phyloP scores from a whole-genome alignment of 2,888 invertebrate genomes.

The Aradus depressus region DNA sequence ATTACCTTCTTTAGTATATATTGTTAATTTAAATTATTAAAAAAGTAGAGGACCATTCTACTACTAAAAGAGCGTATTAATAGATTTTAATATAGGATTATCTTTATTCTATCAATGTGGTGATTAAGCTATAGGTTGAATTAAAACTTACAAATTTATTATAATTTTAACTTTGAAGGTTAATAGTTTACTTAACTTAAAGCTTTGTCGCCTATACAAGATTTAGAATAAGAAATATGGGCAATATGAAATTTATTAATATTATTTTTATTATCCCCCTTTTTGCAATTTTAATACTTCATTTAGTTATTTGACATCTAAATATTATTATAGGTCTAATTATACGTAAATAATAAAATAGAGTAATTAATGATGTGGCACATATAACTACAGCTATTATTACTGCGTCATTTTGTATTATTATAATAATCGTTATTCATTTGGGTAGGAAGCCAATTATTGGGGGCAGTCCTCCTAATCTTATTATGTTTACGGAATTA shows the following conservation, averaged over 20 bases:
- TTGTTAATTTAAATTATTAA: too few relatives aligned
- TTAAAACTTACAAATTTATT: too few relatives aligned
- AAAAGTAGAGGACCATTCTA: too few relatives aligned
- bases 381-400: slow-evolving; percentile 41
- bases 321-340: slow-evolving; percentile 32
- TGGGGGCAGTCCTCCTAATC: too few relatives aligned
- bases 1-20: too few relatives aligned
- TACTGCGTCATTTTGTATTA: slow-evolving; percentile 40
- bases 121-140: too few relatives aligned
- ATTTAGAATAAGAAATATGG: slow-evolving; percentile 24
- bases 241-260: slow-evolving; percentile 38
- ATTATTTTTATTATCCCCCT: neutral
- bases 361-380: slow-evolving; percentile 43
- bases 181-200: slow-evolving; percentile 17
- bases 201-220: slow-evolving; percentile 8
- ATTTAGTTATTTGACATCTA: neutral
- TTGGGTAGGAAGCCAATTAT: slow-evolving; percentile 50
- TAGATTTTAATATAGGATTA: too few relatives aligned
- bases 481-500: too few relatives aligned
- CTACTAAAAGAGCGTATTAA: too few relatives aligned
- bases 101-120: too few relatives aligned
- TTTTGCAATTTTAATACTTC: neutral
- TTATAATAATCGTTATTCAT: slow-evolving; percentile 46
- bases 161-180: slow-evolving; percentile 15
- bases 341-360: slow-evolving; percentile 48